phyloP scores from a whole-genome alignment of 2,888 invertebrate genomes.

The Branchinecta sandiegonensis region DNA sequence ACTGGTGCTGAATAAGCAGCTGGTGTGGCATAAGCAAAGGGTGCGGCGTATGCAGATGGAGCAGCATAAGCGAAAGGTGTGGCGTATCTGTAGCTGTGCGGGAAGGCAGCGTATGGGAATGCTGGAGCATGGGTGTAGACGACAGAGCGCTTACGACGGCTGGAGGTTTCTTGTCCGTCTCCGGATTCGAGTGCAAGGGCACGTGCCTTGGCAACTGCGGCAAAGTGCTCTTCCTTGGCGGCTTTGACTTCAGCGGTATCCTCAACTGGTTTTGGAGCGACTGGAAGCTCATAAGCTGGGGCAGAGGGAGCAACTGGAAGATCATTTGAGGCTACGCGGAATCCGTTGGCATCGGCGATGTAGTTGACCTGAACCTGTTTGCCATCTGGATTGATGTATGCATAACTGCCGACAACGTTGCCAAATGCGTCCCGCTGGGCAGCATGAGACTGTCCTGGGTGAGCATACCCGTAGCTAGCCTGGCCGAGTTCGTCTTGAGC shows the following conservation, averaged over 20 bases:
- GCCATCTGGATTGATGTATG: slow-evolving; percentile 38
- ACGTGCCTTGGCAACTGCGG: slow-evolving; percentile 17
- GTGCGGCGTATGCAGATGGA: neutral
- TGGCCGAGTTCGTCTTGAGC: slow-evolving; percentile 27
- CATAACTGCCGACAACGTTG: slow-evolving; percentile 36
- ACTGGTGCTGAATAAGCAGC: slow-evolving; percentile 24
- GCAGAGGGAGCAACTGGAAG: slow-evolving; percentile 30
- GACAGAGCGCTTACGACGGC: neutral
- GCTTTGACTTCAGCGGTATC: slow-evolving; percentile 27
- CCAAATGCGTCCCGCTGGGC: slow-evolving; percentile 33
- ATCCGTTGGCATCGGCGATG: slow-evolving; percentile 36
- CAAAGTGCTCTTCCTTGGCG: slow-evolving; percentile 26
- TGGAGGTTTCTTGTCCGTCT: neutral
- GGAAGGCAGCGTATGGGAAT: neutral
- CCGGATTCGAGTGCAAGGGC: slow-evolving; percentile 1
- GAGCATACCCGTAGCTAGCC: slow-evolving; percentile 27
- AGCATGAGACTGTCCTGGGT: slow-evolving; percentile 27
- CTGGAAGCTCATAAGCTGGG: slow-evolving; percentile 10
- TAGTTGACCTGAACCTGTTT: slow-evolving; percentile 35
- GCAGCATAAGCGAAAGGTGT: slow-evolving; percentile 4
- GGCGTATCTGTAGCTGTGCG: neutral
- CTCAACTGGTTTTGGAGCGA: slow-evolving; percentile 24
- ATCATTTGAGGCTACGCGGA: slow-evolving; percentile 37
- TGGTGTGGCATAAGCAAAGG: slow-evolving; percentile 16
- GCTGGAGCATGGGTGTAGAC: neutral